phyloP scores from a whole-genome alignment of 2,797 vertebrate species.

The Chrysolophus pictus region DNA sequence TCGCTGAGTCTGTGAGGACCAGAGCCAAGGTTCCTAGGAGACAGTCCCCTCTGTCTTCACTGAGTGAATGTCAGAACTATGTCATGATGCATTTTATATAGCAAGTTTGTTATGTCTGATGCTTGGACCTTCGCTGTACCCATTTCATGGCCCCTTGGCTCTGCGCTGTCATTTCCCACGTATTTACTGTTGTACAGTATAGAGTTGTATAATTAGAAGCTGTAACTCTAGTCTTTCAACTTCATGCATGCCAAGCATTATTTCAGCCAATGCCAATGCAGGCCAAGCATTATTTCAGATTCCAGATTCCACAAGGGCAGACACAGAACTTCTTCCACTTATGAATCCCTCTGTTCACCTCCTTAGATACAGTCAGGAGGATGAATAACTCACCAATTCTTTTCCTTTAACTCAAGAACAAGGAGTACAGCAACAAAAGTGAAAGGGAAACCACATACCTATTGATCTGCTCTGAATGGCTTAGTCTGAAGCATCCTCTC shows the following conservation, averaged over 20 bases:
- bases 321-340: not conserved
- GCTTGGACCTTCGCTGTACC: not conserved
- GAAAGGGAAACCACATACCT: not conserved
- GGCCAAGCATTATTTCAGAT: not conserved
- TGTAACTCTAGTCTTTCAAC: not conserved
- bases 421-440: not conserved
- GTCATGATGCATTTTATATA: not conserved
- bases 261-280: not conserved
- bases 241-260: accelerated
- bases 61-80: not conserved
- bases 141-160: accelerated
- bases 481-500: not conserved
- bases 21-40: not conserved
- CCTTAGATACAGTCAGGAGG: not conserved
- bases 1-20: not conserved
- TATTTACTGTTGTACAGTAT: accelerated
- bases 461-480: not conserved
- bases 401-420: not conserved
- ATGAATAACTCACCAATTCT: not conserved
- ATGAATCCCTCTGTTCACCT: not conserved
- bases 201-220: not conserved
- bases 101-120: not conserved
- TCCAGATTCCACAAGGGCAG: not conserved
- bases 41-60: not conserved
- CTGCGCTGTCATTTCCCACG: not conserved